Conservation (phyloP, 1,140 invertebrate species). For the Trichoplusia ni region DNA sequence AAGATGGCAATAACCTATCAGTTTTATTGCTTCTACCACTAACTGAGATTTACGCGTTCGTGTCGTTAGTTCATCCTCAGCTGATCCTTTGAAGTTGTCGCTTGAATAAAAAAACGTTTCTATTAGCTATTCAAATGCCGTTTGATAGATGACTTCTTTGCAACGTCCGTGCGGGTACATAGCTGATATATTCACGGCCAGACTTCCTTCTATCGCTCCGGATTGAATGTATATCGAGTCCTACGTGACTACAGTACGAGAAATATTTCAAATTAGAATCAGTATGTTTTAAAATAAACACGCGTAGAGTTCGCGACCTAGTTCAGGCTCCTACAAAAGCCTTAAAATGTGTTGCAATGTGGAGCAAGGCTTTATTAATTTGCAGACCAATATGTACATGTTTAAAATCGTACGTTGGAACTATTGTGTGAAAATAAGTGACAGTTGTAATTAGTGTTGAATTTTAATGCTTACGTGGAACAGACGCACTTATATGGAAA, state of each 20-base stretch:
- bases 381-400: slow-evolving; percentile 4
- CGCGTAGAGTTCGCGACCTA: slow-evolving; percentile 34
- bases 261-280: not conserved
- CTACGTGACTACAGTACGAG: not conserved
- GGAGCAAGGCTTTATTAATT: slow-evolving; percentile 49
- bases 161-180: not conserved
- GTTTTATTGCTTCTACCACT: slow-evolving; percentile 52
- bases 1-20: slow-evolving; percentile 73
- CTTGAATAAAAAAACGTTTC: slow-evolving; percentile 1
- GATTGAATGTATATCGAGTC: not conserved
- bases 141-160: slow-evolving; percentile 24
- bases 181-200: not conserved
- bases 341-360: slow-evolving; percentile 49
- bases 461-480: not conserved
- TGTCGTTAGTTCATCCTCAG: slow-evolving; percentile 20
- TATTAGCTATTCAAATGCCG: slow-evolving; percentile 17
- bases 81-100: slow-evolving; percentile 24
- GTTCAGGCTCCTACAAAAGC: slow-evolving; percentile 34
- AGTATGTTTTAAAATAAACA: not conserved
- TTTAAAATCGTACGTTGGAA: slow-evolving; percentile 18
- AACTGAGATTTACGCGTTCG: slow-evolving; percentile 36
- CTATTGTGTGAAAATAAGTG: slow-evolving; percentile 40
- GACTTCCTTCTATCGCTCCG: not conserved
- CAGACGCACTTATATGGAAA: not conserved
- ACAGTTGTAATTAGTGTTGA: not conserved